Evolutionary conservation across 2,797 vertebrate genomes (phyloP).

Genomic region (Anniella stebbinsi): DNA sequence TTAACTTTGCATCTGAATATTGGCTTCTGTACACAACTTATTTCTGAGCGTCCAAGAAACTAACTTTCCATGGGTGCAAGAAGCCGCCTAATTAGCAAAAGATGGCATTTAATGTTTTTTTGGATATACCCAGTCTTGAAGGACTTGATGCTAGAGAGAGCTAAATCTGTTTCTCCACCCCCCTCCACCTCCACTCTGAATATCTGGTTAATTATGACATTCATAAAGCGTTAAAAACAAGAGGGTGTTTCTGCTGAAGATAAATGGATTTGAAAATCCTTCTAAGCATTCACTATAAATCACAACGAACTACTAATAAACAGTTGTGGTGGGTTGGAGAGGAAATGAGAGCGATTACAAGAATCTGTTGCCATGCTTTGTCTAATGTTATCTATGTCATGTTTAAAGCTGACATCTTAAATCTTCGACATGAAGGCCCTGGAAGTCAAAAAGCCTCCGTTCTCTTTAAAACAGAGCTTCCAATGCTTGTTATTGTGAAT

Average conservation of each 20-base stretch:
- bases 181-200: background rate
- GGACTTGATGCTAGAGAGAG: constrained; percentile 55
- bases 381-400: constrained; percentile 75
- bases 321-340: constrained; percentile 45
- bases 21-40: constrained; percentile 48
- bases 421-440: constrained; percentile 68
- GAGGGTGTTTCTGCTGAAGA: constrained; percentile 68
- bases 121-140: constrained; percentile 72
- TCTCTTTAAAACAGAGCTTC: constrained; percentile 75
- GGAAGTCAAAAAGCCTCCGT: constrained; percentile 71
- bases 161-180: constrained; percentile 57
- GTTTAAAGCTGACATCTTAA: constrained; percentile 77
- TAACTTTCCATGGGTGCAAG: constrained; percentile 67
- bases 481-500: constrained; percentile 73
- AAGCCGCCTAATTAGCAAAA: constrained; percentile 61
- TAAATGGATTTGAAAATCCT: constrained; percentile 75
- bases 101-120: constrained; percentile 59
- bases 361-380: constrained; percentile 71
- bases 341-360: constrained; percentile 70
- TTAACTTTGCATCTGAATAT: constrained; percentile 38
- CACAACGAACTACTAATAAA: constrained; percentile 78
- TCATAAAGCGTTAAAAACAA: constrained; percentile 55
- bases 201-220: constrained; percentile 73
- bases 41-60: background rate
- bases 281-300: constrained; percentile 75